Conservation (phyloP, 2,888 invertebrate species). For the Augochlorella aurata region DNA sequence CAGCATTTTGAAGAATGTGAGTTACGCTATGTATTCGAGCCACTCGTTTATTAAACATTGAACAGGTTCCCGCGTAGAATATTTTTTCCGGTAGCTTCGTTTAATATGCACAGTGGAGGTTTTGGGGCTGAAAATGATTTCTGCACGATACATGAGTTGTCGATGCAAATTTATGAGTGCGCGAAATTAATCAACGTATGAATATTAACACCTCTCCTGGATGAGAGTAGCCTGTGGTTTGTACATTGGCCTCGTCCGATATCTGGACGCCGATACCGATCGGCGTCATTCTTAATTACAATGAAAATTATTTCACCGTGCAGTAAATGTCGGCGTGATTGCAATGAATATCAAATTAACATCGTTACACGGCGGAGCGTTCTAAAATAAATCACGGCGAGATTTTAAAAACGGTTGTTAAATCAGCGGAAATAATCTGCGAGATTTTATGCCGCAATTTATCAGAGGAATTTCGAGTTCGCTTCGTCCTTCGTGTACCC, state of each 20-base stretch:
- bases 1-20: no score
- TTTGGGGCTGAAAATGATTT: constrained; percentile 23
- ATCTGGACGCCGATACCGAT: constrained; percentile 32
- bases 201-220: constrained; percentile 40
- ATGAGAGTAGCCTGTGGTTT: constrained; percentile 41
- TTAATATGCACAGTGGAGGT: neutral
- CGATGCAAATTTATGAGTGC: constrained; percentile 13
- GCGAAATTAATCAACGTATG: constrained; percentile 40
- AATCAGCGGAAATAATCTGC: neutral
- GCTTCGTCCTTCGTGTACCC: neutral
- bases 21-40: no score
- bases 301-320: constrained; percentile 29
- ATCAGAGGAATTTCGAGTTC: neutral
- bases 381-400: neutral
- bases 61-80: neutral
- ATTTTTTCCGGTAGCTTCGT: neutral
- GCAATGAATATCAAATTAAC: constrained; percentile 27
- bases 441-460: neutral
- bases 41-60: neutral
- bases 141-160: neutral
- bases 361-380: neutral
- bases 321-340: constrained; percentile 18
- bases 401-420: neutral
- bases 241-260: constrained; percentile 23
- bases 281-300: constrained; percentile 42